Conservation (phyloP, 2,797 vertebrate species). For the Coranthus polyacanthus region DNA sequence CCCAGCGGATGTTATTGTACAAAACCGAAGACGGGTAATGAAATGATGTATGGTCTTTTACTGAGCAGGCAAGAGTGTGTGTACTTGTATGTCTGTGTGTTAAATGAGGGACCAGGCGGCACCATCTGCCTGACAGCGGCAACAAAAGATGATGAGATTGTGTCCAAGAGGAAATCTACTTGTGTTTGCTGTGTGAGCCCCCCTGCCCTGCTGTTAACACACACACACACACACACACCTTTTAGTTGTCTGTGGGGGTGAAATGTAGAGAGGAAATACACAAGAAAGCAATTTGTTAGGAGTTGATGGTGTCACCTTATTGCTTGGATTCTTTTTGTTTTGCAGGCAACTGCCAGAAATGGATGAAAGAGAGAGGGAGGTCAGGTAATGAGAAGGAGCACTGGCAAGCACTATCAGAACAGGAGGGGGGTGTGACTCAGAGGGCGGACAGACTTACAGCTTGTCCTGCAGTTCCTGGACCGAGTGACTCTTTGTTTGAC, state of each 20-base stretch:
- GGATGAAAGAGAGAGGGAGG: constrained; percentile 1
- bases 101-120: constrained; percentile 69
- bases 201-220: constrained; percentile 50
- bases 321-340: constrained; percentile 60
- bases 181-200: constrained; percentile 65
- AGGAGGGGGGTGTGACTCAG: constrained; percentile 13
- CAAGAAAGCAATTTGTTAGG: constrained; percentile 77
- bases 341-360: constrained; percentile 32
- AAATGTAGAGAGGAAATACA: constrained; percentile 48
- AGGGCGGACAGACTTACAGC: constrained; percentile 71
- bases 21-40: constrained; percentile 72
- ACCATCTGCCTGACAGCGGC: constrained; percentile 79
- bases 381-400: constrained; percentile 24
- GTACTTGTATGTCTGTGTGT: constrained; percentile 56
- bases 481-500: constrained; percentile 83
- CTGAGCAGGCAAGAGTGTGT: constrained; percentile 54
- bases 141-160: constrained; percentile 85
- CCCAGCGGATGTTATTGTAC: constrained; percentile 78
- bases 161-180: constrained; percentile 81
- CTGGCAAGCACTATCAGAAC: constrained; percentile 38
- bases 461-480: constrained; percentile 77
- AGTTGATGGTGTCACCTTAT: constrained; percentile 69
- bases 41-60: constrained; percentile 82
- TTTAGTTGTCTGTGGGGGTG: constrained; percentile 24
- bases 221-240: constrained; percentile 27